Conservation (phyloP, 2,888 invertebrate genomes). For the Notodonta dromedarius region DNA sequence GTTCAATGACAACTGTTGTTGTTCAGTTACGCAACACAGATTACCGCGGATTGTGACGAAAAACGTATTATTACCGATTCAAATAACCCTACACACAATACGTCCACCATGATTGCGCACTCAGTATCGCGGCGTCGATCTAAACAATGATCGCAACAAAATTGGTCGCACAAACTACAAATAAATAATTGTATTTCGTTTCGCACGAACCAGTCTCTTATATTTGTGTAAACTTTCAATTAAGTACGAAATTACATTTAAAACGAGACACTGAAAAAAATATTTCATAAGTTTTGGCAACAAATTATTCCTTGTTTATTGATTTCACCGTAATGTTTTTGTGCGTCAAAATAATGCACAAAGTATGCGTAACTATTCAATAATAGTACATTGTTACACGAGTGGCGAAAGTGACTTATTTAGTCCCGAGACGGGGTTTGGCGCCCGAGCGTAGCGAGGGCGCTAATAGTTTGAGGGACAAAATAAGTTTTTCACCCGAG, state of each 20-base stretch:
- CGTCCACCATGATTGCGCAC: slow-evolving; percentile 23
- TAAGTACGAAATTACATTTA: slow-evolving; percentile 17
- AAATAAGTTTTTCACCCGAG: too few relatives aligned
- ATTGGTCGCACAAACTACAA: slow-evolving; percentile 15
- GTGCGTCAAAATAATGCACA: slow-evolving; percentile 19
- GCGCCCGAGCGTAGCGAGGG: too few relatives aligned
- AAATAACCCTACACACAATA: slow-evolving; percentile 44
- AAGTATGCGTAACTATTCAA: background rate
- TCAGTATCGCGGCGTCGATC: slow-evolving; percentile 28
- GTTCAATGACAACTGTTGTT: slow-evolving; percentile 58
- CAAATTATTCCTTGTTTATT: slow-evolving; percentile 15
- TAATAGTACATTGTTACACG: too few relatives aligned
- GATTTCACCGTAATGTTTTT: slow-evolving; percentile 19
- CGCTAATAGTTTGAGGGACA: too few relatives aligned
- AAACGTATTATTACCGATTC: slow-evolving; percentile 57
- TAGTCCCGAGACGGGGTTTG: too few relatives aligned
- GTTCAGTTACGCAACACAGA: slow-evolving; percentile 66
- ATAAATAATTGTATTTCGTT: slow-evolving; percentile 21
- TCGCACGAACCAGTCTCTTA: slow-evolving; percentile 27
- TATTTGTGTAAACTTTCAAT: slow-evolving; percentile 27
- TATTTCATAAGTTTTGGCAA: slow-evolving; percentile 27
- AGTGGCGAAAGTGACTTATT: too few relatives aligned
- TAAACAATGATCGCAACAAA: slow-evolving; percentile 26
- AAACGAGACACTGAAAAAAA: slow-evolving; percentile 19
- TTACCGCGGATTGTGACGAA: slow-evolving; percentile 64